A percentile compares a stretch with the other conserved stretches of the same genome.
These are phyloP conservation scores for Halictus quadricinctus DNA, from an alignment of 2,888 invertebrate genomes.

Conservation along the genomic window DNA sequence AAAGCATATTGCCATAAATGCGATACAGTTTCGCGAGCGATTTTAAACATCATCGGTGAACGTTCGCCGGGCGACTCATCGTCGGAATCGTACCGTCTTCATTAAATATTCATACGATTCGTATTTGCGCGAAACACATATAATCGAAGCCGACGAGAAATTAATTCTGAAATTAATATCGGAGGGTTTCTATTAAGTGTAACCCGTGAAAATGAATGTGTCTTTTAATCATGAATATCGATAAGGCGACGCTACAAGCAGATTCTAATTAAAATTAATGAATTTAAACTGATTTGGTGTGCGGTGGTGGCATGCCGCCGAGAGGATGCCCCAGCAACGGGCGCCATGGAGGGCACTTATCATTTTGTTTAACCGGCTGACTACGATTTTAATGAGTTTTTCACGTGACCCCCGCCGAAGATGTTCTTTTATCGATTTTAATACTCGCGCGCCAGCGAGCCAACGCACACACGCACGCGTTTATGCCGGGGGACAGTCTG, in stretches of 20 bases:
- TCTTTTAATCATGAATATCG: slow-evolving; percentile 48
- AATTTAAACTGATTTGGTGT: slow-evolving; percentile 24
- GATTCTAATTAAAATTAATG: slow-evolving; percentile 49
- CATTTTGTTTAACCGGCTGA: slow-evolving; percentile 32
- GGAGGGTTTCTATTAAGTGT: slow-evolving; percentile 30
- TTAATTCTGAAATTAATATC: slow-evolving; percentile 46
- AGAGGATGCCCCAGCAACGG: not conserved
- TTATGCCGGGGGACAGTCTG: not conserved
- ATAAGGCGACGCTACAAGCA: slow-evolving; percentile 12
- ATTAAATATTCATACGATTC: slow-evolving; percentile 21
- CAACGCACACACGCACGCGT: not conserved
- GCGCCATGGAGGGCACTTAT: slow-evolving; percentile 10
- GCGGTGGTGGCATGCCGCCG: not conserved
- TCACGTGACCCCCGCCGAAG: slow-evolving; percentile 8
- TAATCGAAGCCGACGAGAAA: slow-evolving; percentile 22
- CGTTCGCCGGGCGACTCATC: not conserved
- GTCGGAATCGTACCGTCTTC: not conserved
- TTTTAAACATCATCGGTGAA: not conserved
- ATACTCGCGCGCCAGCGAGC: slow-evolving; percentile 16
- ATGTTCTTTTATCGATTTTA: slow-evolving; percentile 34
- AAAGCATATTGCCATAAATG: not conserved
- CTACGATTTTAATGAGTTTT: slow-evolving; percentile 47
- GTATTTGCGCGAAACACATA: slow-evolving; percentile 16
- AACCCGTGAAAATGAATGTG: slow-evolving; percentile 36
- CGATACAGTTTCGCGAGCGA: not conserved